Base-by-base conservation (phyloP, 1,140 invertebrate species). In the Leptinotarsa texana region DNA sequence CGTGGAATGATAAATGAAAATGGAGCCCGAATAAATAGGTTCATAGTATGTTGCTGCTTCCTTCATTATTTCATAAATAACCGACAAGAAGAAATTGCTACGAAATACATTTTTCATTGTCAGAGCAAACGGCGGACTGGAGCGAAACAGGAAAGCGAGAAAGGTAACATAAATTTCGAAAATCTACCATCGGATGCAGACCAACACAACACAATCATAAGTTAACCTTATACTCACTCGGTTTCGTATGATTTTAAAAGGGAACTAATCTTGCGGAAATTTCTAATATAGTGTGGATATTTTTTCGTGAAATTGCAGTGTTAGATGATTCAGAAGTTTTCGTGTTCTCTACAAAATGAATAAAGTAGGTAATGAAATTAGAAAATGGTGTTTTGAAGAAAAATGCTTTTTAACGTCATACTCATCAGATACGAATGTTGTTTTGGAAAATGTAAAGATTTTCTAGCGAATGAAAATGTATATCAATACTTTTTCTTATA, bases 131-230 rank as follows among this genome's bases (percentile, higher is more conserved):
- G 51, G 51, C 51, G 51, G 51, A 18, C 51, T 18, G 51, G n/a
- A 18, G 51, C 51, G 51, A 57, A 57, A 57, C 51, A 57, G 51
- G 51, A 57, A 57, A 57, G 51, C 51, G 51, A n/a, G 15, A 57
- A 57, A 57, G n/a, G n/a, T 57, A 15, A 17, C 51, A 57, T 57
- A 57, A 57, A 57, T 57, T 57, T 57, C 13, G 6, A 57, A 57
- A 57, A 57, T 57, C 51, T 57, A 57, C 51, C 51, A 57, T 57
- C 51, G 51, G 51, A 57, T 57, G 51, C 51, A 57, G 51, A 57
- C 51, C 51, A 57, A 57, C 51, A 57, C 51, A 57, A 57, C 51
- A 57, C 51, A 17, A 57, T 57, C 51, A 57, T 57, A 57, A 57
- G 15, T 57, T 57, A 57, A 57, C 51, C 51, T 57, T 18, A 57